Evolutionary conservation across 2,888 invertebrate species (phyloP), one percentile per base, ranked within the genome.

Genomic region (Drosophila mettleri): DNA sequence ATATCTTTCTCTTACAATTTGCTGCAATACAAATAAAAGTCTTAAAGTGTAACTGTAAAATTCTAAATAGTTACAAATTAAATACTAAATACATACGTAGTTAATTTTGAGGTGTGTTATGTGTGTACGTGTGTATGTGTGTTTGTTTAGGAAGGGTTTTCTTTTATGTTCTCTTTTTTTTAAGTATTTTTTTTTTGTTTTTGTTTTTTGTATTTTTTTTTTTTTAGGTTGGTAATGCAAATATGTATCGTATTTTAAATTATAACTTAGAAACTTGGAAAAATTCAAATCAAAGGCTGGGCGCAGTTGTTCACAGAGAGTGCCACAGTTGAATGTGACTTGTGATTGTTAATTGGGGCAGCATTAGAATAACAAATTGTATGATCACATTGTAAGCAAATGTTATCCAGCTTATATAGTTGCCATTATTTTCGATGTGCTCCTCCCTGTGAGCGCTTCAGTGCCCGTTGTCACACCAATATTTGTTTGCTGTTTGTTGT

Each of bases 1-100:
- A 84, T 84, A 88, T 86, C 51, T 57, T 69, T 83, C 80, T 70
- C 86, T 87, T 83, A 85, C 80, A 86, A 77, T 79, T 85, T 74
- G 86, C 83, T 76, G 83, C 88, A 72, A 82, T 86, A 86, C 86
- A 87, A 83, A 83, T 83, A 87, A 82, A 86, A 84, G 88, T 83
- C 88, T 88, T 84, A 88, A 83, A 69, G 78, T 84, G 77, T 77
- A 79, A 84, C 88, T 88, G 83, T 88, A 80, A 74, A 88, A 65
- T 73, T 86, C 88, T 88, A 84, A 75, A 83, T 84, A 84, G 86
- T 88, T 88, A 83, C 83, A 83, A 83, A 88, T 78, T 83, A 88
- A 82, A 83, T 67, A 77, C 83, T 83, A 83, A 80, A 74, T 80
- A 77, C 67, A 69, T 74, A 82, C 82, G 88, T 85, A 85, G 71